These are phyloP conservation scores for Diabrotica virgifera DNA, from an alignment of 1,140 invertebrate genomes.

Conservation along the genomic window DNA sequence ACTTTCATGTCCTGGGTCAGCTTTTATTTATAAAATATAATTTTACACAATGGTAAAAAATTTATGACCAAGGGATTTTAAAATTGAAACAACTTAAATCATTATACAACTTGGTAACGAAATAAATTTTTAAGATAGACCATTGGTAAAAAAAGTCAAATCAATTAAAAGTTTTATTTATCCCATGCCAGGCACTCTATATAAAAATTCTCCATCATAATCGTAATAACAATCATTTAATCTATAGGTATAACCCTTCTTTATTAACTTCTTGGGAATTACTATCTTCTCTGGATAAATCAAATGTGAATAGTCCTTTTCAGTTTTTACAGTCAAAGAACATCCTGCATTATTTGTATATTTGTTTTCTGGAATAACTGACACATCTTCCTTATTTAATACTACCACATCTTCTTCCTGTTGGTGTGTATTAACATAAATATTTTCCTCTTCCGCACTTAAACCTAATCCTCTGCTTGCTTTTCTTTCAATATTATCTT, in stretches of 20 bases:
- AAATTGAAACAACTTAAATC: too few relatives aligned
- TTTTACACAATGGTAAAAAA: too few relatives aligned
- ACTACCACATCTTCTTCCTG: neutral
- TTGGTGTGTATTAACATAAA: conserved; percentile 14
- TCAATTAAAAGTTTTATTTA: conserved; percentile 25
- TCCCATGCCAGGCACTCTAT: conserved; percentile 65
- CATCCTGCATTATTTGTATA: conserved; percentile 11
- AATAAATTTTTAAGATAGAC: too few relatives aligned
- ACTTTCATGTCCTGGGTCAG: too few relatives aligned
- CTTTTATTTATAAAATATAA: too few relatives aligned
- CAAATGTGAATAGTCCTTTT: conserved; percentile 36
- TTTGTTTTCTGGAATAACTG: conserved; percentile 14
- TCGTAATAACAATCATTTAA: conserved; percentile 75
- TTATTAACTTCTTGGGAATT: conserved; percentile 60
- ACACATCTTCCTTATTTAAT: neutral
- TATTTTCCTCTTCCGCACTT: conserved; percentile 23
- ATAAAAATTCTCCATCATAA: conserved; percentile 71
- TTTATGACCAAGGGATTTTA: too few relatives aligned
- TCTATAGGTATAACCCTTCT: conserved; percentile 63
- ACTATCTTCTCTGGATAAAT: conserved; percentile 60
- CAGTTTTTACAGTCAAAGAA: conserved; percentile 21
- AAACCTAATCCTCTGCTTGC: conserved; percentile 28
- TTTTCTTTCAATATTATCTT: conserved; percentile 37
- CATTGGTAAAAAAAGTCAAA: neutral
- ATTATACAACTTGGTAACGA: too few relatives aligned